These are phyloP conservation scores for Saguinus imperator DNA, from an alignment of 2,113 vertebrate genomes.

Conservation along the genomic window DNA sequence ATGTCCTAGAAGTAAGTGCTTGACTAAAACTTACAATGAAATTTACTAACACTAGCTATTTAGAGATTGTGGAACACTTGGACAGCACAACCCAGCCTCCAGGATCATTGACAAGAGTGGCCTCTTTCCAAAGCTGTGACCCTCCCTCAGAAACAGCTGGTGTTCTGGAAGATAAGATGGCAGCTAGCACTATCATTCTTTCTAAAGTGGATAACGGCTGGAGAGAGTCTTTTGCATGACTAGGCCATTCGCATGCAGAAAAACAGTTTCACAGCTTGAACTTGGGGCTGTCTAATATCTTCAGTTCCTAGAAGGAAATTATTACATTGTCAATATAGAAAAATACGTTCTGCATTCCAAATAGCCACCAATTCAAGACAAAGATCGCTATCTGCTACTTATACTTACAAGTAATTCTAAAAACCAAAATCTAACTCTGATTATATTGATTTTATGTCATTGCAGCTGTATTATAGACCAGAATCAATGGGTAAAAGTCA, in stretches of 20 bases:
- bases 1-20: conserved; percentile 8
- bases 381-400: not conserved
- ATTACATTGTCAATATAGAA: not conserved
- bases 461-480: not conserved
- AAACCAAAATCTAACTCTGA: not conserved
- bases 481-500: not conserved
- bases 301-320: not conserved
- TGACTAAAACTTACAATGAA: not conserved
- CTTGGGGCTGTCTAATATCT: not conserved
- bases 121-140: not conserved
- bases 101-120: not conserved
- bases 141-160: not conserved
- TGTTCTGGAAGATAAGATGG: not conserved
- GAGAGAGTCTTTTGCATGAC: not conserved
- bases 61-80: not conserved
- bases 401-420: not conserved
- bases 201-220: not conserved
- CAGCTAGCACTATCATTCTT: not conserved
- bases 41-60: not conserved
- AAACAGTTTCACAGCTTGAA: not conserved
- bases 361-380: not conserved
- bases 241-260: not conserved
- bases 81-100: not conserved
- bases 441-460: not conserved
- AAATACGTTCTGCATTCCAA: not conserved